These are phyloP conservation scores for Heterodera filipjevi DNA, from an alignment of 2,888 invertebrate genomes.

Conservation along the genomic window DNA sequence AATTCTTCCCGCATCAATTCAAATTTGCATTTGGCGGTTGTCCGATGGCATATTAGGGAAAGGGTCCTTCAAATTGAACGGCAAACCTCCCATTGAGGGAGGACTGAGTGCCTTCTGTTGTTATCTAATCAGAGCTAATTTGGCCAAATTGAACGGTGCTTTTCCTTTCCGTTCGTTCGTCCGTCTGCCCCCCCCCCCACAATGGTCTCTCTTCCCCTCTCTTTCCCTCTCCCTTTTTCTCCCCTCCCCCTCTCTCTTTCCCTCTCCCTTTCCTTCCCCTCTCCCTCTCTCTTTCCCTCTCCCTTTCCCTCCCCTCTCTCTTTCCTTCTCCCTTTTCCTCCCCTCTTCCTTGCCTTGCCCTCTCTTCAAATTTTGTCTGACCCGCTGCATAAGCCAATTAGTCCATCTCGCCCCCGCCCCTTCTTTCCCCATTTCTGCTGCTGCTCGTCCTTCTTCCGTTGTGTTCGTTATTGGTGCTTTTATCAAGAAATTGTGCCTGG, in stretches of 20 bases:
- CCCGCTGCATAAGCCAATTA: conserved; percentile 17
- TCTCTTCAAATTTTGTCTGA: background rate
- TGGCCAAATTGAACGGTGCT: background rate
- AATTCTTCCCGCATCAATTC: background rate
- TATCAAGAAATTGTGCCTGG: background rate
- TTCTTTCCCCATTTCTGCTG: background rate
- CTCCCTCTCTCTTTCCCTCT: background rate
- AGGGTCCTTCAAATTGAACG: background rate
- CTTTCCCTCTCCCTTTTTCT: background rate
- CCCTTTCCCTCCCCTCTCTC: background rate
- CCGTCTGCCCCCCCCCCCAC: too few species aligned
- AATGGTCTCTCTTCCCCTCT: too few species aligned
- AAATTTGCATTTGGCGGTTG: background rate
- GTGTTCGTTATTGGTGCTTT: background rate
- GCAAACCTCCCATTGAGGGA: background rate
- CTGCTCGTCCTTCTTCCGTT: background rate
- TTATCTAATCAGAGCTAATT: background rate
- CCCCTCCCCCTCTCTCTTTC: background rate
- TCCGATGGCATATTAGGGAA: background rate
- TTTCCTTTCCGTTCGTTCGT: background rate
- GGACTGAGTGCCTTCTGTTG: background rate
- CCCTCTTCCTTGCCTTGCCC: background rate
- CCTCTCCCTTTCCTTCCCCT: background rate
- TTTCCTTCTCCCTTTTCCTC: background rate
- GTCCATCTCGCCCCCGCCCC: background rate